Evolutionary conservation across 2,888 invertebrate genomes (phyloP), one percentile per base, ranked within the genome.

Genomic region (Agrypnus murinus): DNA sequence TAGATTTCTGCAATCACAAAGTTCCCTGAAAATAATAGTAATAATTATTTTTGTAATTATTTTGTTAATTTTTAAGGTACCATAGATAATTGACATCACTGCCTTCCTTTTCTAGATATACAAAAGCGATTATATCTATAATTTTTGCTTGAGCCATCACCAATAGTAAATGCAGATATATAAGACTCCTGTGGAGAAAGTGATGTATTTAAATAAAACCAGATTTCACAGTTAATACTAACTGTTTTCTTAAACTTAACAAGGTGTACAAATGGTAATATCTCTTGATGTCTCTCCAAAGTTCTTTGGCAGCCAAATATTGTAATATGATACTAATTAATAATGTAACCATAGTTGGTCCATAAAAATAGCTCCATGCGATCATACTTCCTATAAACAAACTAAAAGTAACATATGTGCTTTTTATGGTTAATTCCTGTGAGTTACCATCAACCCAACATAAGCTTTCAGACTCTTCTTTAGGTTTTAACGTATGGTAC

Each of bases 331-430:
- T 81, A 78, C 92, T 92, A 8, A 87, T 75, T 0, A 86, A 74
- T 34, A 92, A 82, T 7, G 92, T 83, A 15, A 89, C 69, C 0
- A 89, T 86, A n/a, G 92, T 86, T 0, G 92, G 92, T 0, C 90
- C 90, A 78, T 92, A 92, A 81, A 92, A 91, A 82, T 89, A 92
- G 1, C 87, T 85, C 89, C 91, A 91, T 0, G 88, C 89, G 79
- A 88, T 88, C 0, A 15, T 19, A n/a, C 50, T 60, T 15, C 60
- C 67, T 67, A 34, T 2, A 10, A 48, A 1, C 1, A 9, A 46
- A 17, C 10, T 2, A 45, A 10, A 14, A 7, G 36, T 36, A 36
- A 9, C 36, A 9, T 36, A 8, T 9, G 36, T 36, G 36, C 36
- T 8, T 7, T 36, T 9, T 9, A 9, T 8, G 36, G 36, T 7